Base-by-base conservation (phyloP, 1,140 invertebrate species). In the Ephestia elutella region DNA sequence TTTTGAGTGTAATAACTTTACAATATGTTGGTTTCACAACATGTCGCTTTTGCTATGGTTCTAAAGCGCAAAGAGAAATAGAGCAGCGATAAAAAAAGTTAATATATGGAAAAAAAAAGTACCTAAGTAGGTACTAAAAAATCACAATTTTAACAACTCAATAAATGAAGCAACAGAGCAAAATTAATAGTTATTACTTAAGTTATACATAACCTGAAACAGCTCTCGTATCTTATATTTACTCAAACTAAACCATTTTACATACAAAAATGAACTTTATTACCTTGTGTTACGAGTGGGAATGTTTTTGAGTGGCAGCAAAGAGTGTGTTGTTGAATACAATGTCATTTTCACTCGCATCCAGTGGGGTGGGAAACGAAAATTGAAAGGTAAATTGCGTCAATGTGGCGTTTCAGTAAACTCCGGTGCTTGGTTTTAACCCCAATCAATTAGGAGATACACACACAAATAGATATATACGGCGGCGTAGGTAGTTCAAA, bases 331-430 rank as follows among this genome's bases (percentile, higher is more conserved):
- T 15, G 50, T n/a, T 20, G n/a, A 25, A 25, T 35, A 35, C 56
- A 38, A 49, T 50, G 56, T 50, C 56, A 57, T 57, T 57, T 25
- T 50, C 56, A 57, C 50, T 30, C 48, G 56, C 15, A 28, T n/a
- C 54, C 44, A 57, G 25, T 21, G 20, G 25, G 28, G 48, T 50
- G 56, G 25, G 48, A 57, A 57, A 50, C 50, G 44, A 57, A 57
- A 57, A 57, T 57, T 57, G 56, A 57, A 57, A 57, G 56, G 48
- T 57, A 57, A 55, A 57, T 57, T 50, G 56, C 44, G 20, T 32
- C 21, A 30, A 56, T 56, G n/a, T 21, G 54, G 3, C 32, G 38
- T 44, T 19, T n/a, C 20, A 20, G 50, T 53, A 25, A 53, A 21
- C 38, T 44, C 11, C 15, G 38, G 38, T 15, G 30, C 15, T 44